Percentiles rank a stretch among this genome's conserved stretches.
phyloP scores from a whole-genome alignment of 1,140 invertebrate genomes.

The Zaprionus tsacasi region DNA sequence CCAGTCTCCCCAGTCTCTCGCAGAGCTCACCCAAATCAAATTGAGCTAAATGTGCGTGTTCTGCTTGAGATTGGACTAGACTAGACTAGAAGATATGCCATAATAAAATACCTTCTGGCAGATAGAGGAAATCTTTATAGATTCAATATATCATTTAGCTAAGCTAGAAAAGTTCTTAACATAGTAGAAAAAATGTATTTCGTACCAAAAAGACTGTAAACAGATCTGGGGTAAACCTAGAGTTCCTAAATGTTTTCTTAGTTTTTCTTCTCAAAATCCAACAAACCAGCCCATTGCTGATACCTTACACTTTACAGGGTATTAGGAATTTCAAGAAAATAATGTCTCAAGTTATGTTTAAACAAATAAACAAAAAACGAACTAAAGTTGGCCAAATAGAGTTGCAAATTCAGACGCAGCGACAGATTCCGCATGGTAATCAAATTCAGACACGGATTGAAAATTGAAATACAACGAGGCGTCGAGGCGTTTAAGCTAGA shows the following conservation, averaged over 20 bases:
- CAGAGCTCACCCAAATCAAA: constrained; percentile 40
- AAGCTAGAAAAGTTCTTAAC: too few relatives aligned
- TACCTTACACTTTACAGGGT: not conserved
- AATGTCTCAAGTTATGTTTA: constrained; percentile 44
- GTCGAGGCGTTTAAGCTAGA: constrained; percentile 63
- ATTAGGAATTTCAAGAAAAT: constrained; percentile 45
- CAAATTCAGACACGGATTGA: constrained; percentile 32
- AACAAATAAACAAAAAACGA: constrained; percentile 67
- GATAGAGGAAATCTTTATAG: not conserved
- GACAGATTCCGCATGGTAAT: not conserved
- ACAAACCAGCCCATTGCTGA: not conserved
- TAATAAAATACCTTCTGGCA: not conserved
- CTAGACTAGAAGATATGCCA: not conserved
- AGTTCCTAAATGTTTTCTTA: too few relatives aligned
- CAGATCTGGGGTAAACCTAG: too few relatives aligned
- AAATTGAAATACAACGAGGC: constrained; percentile 64
- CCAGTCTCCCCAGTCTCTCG: not conserved
- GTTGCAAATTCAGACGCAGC: constrained; percentile 53
- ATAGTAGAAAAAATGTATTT: too few relatives aligned
- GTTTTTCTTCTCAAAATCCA: too few relatives aligned
- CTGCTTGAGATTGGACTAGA: not conserved
- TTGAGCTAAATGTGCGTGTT: constrained; percentile 1
- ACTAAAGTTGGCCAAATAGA: constrained; percentile 65
- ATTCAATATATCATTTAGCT: not conserved
- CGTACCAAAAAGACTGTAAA: too few relatives aligned